phyloP scores from a whole-genome alignment of 2,113 vertebrate genomes.

The Siniperca chuatsi region DNA sequence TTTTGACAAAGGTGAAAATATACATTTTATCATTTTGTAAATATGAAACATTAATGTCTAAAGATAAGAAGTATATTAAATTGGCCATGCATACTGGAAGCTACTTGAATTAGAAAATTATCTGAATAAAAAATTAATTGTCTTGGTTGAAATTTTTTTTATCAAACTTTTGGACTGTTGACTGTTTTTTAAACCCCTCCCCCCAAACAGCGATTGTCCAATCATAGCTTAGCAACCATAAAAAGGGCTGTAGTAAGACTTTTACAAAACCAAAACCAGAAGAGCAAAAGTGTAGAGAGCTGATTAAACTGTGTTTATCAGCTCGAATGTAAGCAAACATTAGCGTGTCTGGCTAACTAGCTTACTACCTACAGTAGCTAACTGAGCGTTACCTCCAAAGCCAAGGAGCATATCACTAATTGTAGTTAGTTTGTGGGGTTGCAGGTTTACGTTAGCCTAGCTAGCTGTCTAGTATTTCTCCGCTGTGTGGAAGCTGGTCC shows the following conservation, averaged over 20 bases:
- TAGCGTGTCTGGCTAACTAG: background rate
- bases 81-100: background rate
- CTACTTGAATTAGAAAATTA: slow-evolving; percentile 23
- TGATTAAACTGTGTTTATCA: background rate
- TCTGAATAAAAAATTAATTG: background rate
- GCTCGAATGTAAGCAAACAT: background rate
- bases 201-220: background rate
- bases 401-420: background rate
- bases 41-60: slow-evolving; percentile 24
- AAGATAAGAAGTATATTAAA: background rate
- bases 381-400: background rate
- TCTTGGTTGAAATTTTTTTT: background rate
- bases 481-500: background rate
- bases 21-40: slow-evolving; percentile 38
- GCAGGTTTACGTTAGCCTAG: background rate
- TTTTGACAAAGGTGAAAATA: background rate
- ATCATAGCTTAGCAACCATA: background rate
- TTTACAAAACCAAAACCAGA: background rate
- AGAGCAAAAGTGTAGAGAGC: background rate
- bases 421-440: background rate
- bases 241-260: background rate
- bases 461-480: background rate
- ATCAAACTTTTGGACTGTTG: background rate
- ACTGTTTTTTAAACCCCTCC: slow-evolving; percentile 21
- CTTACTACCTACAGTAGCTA: background rate